These are phyloP conservation scores for Rallus crepitans DNA, from an alignment of 2,797 vertebrate species.

Conservation along the genomic window DNA sequence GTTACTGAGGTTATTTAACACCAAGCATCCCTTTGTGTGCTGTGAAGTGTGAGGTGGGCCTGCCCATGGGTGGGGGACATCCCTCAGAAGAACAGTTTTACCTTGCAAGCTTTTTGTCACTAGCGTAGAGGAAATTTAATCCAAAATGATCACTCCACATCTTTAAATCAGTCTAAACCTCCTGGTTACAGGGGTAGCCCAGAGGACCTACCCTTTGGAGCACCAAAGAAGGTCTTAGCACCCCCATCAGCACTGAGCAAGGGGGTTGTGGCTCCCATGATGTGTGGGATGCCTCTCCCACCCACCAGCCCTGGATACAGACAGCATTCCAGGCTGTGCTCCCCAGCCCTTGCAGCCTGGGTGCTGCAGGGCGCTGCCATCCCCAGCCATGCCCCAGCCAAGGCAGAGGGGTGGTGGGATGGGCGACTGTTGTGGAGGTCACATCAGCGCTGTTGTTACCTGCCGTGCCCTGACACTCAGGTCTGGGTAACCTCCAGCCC, in stretches of 20 bases:
- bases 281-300: fast-evolving
- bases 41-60: not conserved
- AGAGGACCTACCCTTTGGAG: not conserved
- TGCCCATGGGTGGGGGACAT: not conserved
- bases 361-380: not conserved
- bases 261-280: not conserved
- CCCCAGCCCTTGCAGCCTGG: too few relatives aligned
- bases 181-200: not conserved
- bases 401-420: not conserved
- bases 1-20: not conserved
- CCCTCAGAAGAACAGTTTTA: not conserved
- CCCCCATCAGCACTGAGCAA: not conserved
- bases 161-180: not conserved
- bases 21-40: not conserved
- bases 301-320: fast-evolving
- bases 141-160: not conserved
- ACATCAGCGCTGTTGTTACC: fast-evolving
- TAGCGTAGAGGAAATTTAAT: too few relatives aligned
- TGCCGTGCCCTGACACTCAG: too few relatives aligned
- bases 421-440: fast-evolving
- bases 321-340: fast-evolving
- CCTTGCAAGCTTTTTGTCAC: not conserved
- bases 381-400: fast-evolving
- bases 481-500: not conserved
- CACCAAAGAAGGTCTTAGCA: not conserved